Conservation (phyloP, 2,113 vertebrate species). For the cat (Felis catus) region DNA sequence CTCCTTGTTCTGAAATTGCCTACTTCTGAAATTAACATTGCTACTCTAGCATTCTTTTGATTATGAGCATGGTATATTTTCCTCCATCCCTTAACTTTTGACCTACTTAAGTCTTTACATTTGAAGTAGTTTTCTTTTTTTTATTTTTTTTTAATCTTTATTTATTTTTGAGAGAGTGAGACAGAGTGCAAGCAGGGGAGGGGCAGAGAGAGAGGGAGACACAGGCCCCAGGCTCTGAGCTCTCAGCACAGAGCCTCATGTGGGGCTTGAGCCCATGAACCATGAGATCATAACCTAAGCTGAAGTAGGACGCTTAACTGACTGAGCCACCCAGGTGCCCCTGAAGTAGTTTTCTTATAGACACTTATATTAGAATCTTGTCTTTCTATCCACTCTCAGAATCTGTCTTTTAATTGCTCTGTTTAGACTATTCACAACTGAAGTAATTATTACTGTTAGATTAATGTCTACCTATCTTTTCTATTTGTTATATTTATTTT, state of each 20-base stretch:
- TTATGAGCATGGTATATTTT: not conserved
- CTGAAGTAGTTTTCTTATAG: not conserved
- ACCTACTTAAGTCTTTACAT: not conserved
- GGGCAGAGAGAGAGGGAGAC: too few relatives aligned
- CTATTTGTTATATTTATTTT: not conserved
- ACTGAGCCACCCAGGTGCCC: too few relatives aligned
- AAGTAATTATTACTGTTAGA: not conserved
- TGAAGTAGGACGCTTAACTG: too few relatives aligned
- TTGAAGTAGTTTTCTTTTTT: not conserved
- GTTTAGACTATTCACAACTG: not conserved
- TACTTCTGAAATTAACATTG: not conserved
- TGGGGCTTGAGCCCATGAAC: too few relatives aligned
- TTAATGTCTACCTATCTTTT: not conserved
- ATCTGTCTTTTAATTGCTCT: not conserved
- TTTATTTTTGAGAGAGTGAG: too few relatives aligned
- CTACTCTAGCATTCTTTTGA: not conserved
- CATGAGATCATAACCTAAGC: too few relatives aligned
- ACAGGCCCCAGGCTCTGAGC: too few relatives aligned
- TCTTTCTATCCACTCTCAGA: not conserved
- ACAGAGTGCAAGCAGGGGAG: too few relatives aligned
- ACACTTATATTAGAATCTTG: not conserved
- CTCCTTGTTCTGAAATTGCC: not conserved
- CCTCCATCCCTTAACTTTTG: not conserved
- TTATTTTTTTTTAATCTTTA: too few relatives aligned
- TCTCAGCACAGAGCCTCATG: too few relatives aligned